Evolutionary conservation across 2,797 vertebrate genomes (phyloP).

Genomic region (Pristis pectinata): DNA sequence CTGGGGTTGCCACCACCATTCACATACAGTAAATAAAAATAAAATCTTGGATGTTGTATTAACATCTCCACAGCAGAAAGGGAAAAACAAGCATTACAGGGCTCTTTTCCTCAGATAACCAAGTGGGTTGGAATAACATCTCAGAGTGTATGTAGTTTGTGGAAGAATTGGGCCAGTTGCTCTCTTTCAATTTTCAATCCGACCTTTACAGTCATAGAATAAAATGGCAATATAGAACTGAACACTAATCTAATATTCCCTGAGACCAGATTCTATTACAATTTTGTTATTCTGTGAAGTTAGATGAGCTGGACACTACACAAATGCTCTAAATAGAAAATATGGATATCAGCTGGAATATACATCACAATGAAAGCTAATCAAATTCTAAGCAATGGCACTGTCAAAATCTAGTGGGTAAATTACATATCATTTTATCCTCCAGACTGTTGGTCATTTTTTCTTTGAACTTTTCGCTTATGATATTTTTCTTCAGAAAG

Average conservation of each 20-base stretch:
- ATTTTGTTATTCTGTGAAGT: background rate
- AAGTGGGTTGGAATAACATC: background rate
- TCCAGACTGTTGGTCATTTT: background rate
- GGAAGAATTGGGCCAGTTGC: background rate
- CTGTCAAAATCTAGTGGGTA: background rate
- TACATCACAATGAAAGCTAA: background rate
- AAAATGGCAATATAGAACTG: background rate
- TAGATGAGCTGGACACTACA: background rate
- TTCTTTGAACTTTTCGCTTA: background rate
- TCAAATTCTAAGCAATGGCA: background rate
- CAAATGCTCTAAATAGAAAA: background rate
- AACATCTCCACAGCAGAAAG: background rate
- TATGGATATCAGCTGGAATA: background rate
- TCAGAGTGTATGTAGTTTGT: no score
- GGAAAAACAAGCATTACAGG: background rate
- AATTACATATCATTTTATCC: background rate
- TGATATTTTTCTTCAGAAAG: background rate
- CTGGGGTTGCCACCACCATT: no score
- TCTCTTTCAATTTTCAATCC: background rate
- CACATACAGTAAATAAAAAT: no score
- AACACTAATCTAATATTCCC: background rate
- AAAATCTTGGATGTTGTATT: background rate
- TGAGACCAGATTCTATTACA: background rate
- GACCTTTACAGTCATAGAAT: background rate
- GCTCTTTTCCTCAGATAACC: background rate